These are phyloP conservation scores for Microctonus hyperodae DNA, from an alignment of 2,888 invertebrate genomes.

Conservation along the genomic window DNA sequence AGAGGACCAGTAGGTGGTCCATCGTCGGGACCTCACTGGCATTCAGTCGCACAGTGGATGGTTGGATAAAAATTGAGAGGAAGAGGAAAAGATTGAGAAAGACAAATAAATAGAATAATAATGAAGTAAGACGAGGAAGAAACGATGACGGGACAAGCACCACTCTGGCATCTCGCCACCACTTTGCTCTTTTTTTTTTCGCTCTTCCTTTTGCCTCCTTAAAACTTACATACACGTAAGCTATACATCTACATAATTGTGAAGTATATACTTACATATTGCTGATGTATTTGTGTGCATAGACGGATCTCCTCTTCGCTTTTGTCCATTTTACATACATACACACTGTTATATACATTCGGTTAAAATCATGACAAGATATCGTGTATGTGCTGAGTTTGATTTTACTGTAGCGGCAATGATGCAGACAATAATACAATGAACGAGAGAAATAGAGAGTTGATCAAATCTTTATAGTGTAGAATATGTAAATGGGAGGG, in stretches of 20 bases:
- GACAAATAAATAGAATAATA: not conserved
- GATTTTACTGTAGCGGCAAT: not conserved
- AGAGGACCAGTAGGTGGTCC: slow-evolving; percentile 62
- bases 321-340: too few species aligned
- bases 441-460: too few species aligned
- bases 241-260: too few species aligned
- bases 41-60: slow-evolving; percentile 44
- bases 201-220: not conserved
- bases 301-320: too few species aligned
- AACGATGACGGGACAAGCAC: slow-evolving; percentile 13
- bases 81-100: too few species aligned
- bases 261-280: too few species aligned
- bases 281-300: too few species aligned
- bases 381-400: not conserved
- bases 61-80: not conserved
- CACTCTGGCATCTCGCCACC: slow-evolving; percentile 24
- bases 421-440: not conserved
- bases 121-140: not conserved
- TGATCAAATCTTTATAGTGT: too few species aligned
- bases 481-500: too few species aligned
- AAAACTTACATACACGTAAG: slow-evolving; percentile 14
- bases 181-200: not conserved
- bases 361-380: too few species aligned
- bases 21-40: slow-evolving; percentile 52
- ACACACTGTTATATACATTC: too few species aligned